Percentiles rank a stretch among this genome's conserved stretches.
Conservation (phyloP, 1,140 invertebrate genomes). For the Pogonomyrmex californicus region DNA sequence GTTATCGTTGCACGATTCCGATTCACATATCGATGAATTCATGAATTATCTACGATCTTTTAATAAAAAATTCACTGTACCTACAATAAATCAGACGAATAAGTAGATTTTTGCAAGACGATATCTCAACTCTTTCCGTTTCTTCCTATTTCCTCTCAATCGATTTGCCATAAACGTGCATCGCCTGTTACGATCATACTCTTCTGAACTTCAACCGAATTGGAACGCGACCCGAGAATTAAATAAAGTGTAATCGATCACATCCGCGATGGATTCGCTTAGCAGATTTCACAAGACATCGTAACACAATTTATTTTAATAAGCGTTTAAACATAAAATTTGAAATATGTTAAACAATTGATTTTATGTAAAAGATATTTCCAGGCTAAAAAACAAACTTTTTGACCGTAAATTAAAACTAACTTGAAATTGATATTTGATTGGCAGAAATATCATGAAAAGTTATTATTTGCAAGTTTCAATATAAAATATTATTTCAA, state of each 20-base stretch:
- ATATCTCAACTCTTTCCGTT: slow-evolving; percentile 37
- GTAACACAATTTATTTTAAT: slow-evolving; percentile 23
- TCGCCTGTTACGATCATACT: slow-evolving; percentile 25
- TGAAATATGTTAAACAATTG: background rate
- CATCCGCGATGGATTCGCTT: slow-evolving; percentile 26
- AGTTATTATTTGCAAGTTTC: background rate
- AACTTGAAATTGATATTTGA: background rate
- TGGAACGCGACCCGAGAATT: slow-evolving; percentile 59
- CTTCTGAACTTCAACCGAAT: slow-evolving; percentile 46
- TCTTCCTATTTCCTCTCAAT: slow-evolving; percentile 56
- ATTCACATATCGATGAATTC: slow-evolving; percentile 12
- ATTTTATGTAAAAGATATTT: slow-evolving; percentile 1
- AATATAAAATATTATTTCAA: background rate
- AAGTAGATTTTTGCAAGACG: slow-evolving; percentile 60
- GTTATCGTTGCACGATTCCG: slow-evolving; percentile 16
- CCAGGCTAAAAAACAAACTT: background rate
- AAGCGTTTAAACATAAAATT: slow-evolving; percentile 24
- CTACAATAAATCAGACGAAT: slow-evolving; percentile 18
- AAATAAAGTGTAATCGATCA: slow-evolving; percentile 67
- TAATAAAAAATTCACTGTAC: slow-evolving; percentile 51
- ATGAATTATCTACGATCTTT: slow-evolving; percentile 47
- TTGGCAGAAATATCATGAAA: background rate
- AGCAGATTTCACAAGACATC: slow-evolving; percentile 11
- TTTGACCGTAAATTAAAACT: background rate
- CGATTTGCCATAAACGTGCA: slow-evolving; percentile 50